Base-by-base conservation (phyloP, 1,140 invertebrate genomes). In the Tetramorium parvispinum region DNA sequence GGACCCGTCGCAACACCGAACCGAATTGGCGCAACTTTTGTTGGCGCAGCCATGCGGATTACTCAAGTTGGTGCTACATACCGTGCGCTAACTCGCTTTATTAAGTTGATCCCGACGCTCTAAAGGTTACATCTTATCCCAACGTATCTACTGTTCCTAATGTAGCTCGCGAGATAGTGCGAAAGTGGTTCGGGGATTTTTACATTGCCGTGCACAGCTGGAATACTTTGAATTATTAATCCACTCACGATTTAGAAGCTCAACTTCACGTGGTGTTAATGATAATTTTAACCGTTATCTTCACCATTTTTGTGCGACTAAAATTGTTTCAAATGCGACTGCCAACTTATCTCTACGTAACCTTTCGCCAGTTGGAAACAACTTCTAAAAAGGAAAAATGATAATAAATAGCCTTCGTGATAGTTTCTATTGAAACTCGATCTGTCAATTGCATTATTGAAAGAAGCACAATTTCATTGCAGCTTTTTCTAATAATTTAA, bases 111-210 rank as follows among this genome's bases (percentile, higher is more conserved):
- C 88, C 66, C 59, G 70, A 37, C 55, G 57, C 75, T 85, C 77
- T 75, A 89, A 89, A 89, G 88, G 88, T 89, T 73, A 85, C 49
- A 13, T 53, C 83, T 89, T 89, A 88, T 88, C 85, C 78, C 37
- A 63, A 27, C 46, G 49, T 87, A 83, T 89, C 88, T 81, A 81
- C 75, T 40, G 75, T 16, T 53, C 24, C 59, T 85, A 87, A 79
- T 76, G 61, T 49, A 76, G 32, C n/a, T 43, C 7, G 43, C 78
- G 85, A 63, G 66, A 85, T 87, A 73, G 70, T 71, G 66, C 86
- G 61, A 87, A 65, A 87, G 46, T 53, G 24, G 10, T 70, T 68
- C 37, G 24, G 21, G 18, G 8, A 65, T 85, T 81, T 85, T 86
- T 71, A 57, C 43, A 8, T 46, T 21, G 13, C 13, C 53, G 27